These are phyloP conservation scores for Cheilinus undulatus DNA, from an alignment of 2,113 vertebrate species.

Conservation along the genomic window DNA sequence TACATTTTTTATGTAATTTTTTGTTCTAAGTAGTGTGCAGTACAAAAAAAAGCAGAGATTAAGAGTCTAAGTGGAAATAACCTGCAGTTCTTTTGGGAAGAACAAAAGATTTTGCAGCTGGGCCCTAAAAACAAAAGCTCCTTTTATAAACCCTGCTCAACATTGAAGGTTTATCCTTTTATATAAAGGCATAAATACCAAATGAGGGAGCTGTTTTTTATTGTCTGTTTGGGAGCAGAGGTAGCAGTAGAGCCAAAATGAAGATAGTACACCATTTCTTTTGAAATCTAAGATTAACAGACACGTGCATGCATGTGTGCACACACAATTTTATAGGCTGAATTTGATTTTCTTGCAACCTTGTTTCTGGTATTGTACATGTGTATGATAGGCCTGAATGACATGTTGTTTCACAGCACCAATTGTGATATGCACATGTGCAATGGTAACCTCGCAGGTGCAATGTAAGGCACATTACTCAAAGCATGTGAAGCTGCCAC, in stretches of 20 bases:
- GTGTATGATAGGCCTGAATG: too few species aligned
- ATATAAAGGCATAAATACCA: not conserved
- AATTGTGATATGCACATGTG: too few species aligned
- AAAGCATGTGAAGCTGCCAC: too few species aligned
- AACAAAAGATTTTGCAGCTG: not conserved
- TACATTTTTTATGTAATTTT: too few species aligned
- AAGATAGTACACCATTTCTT: not conserved
- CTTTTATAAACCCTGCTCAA: not conserved
- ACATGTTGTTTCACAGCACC: too few species aligned
- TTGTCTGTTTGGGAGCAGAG: not conserved
- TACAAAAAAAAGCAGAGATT: not conserved
- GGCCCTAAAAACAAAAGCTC: not conserved
- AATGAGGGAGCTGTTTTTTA: not conserved
- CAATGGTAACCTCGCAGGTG: too few species aligned
- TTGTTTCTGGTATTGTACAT: too few species aligned
- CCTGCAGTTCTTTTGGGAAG: not conserved
- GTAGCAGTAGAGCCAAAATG: not conserved
- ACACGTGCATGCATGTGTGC: too few species aligned
- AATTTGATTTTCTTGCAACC: too few species aligned
- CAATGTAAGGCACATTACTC: too few species aligned
- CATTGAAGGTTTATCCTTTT: not conserved
- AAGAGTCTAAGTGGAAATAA: not conserved
- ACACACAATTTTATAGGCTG: too few species aligned
- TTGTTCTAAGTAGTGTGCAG: not conserved
- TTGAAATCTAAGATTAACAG: too few species aligned